Evolutionary conservation across 2,797 vertebrate species (phyloP), one percentile per base, ranked within the genome.

Genomic region (Myotis daubentonii): DNA sequence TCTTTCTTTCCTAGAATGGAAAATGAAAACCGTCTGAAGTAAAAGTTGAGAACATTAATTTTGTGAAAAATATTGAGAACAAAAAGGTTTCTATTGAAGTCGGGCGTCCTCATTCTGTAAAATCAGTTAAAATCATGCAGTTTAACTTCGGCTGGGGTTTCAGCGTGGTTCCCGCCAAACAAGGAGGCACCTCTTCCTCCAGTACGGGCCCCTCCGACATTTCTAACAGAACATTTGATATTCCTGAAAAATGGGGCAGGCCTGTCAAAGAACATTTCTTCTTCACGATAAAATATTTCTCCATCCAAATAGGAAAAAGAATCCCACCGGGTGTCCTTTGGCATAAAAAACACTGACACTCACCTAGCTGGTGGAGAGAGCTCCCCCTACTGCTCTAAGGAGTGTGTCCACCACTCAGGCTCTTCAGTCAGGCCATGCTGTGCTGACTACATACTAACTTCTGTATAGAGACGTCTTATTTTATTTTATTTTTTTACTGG

Each of bases 1-100:
- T 99, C 94, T 99, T 99, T 81, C 98, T 98, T 93, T 99, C 99
- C 98, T 99, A 87, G 38, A 93, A 93, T 1, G 7, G 49, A 83
- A 95, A 75, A 74, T 89, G 38, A 65, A 38, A 94, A 72, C 0
- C 36, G 25, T 86, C 16, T 2, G 74, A 92, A 74, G 57, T 65
- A 89, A 86, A 88, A 78, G 28, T 7, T 36, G 44, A 72, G 17
- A 0, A n/a, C 20, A 74, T 79, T 75, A 66, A 78, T 53, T 92
- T 78, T 76, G 19, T 47, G 8, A 44, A 94, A 82, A 87, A 57
- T 85, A 57, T 19, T 96, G 89, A 53, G 83, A 79, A 75, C n/a
- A 23, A 19, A 80, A 80, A 86, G 33, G 19, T 65, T 91, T 66
- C 55, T 55, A 20, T 62, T 87, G 49, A 87, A 47, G 23, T 15